Evolutionary conservation across 2,797 vertebrate genomes (phyloP).

Genomic region (Selene dorsalis): DNA sequence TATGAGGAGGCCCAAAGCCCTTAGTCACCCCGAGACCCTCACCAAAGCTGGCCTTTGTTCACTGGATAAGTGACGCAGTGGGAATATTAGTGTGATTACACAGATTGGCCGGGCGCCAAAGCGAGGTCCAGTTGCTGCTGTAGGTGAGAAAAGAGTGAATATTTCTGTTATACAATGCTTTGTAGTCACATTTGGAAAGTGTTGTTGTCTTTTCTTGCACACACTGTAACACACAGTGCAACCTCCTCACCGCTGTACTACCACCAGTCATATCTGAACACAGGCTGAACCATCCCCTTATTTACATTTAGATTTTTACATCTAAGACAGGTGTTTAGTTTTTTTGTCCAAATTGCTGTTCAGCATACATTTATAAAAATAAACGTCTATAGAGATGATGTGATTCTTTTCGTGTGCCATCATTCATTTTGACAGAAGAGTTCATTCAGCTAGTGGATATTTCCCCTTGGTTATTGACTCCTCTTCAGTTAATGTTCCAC

Average conservation of each 20-base stretch:
- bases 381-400: neutral
- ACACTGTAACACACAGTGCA: neutral
- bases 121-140: constrained; percentile 40
- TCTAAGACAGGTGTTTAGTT: neutral
- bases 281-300: constrained; percentile 8
- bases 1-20: constrained; percentile 21
- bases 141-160: constrained; percentile 44
- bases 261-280: constrained; percentile 20
- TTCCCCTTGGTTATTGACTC: constrained; percentile 24
- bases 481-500: constrained; percentile 41
- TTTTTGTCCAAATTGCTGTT: neutral
- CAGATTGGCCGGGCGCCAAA: constrained; percentile 38
- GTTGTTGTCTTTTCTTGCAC: constrained; percentile 22
- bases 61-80: constrained; percentile 59
- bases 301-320: neutral
- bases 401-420: neutral
- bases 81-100: constrained; percentile 73
- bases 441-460: constrained; percentile 14
- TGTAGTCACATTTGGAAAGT: constrained; percentile 34
- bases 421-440: constrained; percentile 13
- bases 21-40: constrained; percentile 15
- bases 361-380: neutral
- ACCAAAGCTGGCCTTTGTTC: constrained; percentile 69
- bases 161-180: constrained; percentile 48
- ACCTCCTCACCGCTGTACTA: constrained; percentile 8